phyloP scores from a whole-genome alignment of 2,888 invertebrate species.

The Pristionchus exspectatus region DNA sequence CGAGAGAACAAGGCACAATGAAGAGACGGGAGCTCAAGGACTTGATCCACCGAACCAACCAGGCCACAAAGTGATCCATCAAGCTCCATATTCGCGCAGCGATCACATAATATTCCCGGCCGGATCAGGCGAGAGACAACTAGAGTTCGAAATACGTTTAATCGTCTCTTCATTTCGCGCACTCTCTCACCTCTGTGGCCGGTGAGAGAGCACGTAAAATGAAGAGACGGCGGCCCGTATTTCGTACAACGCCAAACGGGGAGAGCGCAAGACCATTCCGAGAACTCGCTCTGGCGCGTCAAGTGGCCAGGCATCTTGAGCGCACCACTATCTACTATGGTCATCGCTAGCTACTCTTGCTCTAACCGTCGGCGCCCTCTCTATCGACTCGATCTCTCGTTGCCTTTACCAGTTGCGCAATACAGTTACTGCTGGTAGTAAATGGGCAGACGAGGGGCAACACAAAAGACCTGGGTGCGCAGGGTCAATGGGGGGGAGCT shows the following conservation, averaged over 20 bases:
- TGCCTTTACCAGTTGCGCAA: background rate
- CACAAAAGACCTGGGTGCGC: background rate
- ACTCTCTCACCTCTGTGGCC: too few relatives aligned
- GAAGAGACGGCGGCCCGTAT: too few relatives aligned
- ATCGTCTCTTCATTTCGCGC: too few relatives aligned
- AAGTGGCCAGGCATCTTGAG: background rate
- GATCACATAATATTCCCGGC: background rate
- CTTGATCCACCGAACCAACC: background rate
- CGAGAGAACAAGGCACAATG: too few relatives aligned
- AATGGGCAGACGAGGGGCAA: background rate
- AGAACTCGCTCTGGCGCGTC: background rate
- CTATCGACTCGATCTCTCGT: background rate
- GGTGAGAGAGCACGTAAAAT: too few relatives aligned
- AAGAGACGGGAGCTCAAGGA: too few relatives aligned
- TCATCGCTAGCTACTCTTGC: background rate
- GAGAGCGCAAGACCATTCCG: background rate
- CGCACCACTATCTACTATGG: background rate
- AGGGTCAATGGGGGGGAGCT: background rate
- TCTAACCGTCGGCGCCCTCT: background rate
- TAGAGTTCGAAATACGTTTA: too few relatives aligned
- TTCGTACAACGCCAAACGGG: background rate
- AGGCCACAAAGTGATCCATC: background rate
- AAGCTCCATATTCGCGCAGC: background rate
- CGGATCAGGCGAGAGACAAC: background rate
- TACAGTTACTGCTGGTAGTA: background rate